Percentiles rank a stretch among this genome's conserved stretches.
These are phyloP conservation scores for Mormyrus hasselquistii DNA, from an alignment of 2,797 vertebrate genomes.

Conservation along the genomic window DNA sequence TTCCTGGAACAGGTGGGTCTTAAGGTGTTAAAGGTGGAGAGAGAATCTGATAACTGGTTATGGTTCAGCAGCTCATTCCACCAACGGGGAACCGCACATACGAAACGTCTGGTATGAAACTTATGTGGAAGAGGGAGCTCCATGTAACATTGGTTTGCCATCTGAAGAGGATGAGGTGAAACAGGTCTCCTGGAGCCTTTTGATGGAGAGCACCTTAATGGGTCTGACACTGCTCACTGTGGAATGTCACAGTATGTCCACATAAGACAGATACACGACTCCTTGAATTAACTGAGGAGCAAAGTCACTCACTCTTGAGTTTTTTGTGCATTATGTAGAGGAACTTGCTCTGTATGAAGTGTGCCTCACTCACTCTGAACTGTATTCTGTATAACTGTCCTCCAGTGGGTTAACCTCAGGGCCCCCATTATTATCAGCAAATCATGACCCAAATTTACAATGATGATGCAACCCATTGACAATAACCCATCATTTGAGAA, in stretches of 20 bases:
- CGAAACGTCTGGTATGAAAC: background rate
- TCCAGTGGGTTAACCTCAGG: background rate
- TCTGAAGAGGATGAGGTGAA: background rate
- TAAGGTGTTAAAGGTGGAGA: background rate
- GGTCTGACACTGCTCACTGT: background rate
- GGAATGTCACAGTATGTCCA: background rate
- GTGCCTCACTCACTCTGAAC: background rate
- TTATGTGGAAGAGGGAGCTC: background rate
- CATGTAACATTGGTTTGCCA: background rate
- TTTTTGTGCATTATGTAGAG: background rate
- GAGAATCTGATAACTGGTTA: background rate
- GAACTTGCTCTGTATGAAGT: background rate
- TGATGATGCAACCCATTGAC: background rate
- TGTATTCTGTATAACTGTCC: background rate
- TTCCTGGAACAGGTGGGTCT: background rate
- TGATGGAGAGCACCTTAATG: background rate
- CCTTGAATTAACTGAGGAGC: background rate
- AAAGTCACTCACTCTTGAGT: background rate
- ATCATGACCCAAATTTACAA: background rate
- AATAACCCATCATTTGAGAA: background rate
- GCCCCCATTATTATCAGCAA: background rate
- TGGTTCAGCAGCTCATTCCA: background rate
- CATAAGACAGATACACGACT: background rate
- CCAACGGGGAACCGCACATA: background rate
- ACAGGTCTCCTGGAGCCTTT: background rate